These are phyloP conservation scores for Eudasyphora cyanicolor DNA, from an alignment of 2,888 invertebrate genomes.

Conservation along the genomic window DNA sequence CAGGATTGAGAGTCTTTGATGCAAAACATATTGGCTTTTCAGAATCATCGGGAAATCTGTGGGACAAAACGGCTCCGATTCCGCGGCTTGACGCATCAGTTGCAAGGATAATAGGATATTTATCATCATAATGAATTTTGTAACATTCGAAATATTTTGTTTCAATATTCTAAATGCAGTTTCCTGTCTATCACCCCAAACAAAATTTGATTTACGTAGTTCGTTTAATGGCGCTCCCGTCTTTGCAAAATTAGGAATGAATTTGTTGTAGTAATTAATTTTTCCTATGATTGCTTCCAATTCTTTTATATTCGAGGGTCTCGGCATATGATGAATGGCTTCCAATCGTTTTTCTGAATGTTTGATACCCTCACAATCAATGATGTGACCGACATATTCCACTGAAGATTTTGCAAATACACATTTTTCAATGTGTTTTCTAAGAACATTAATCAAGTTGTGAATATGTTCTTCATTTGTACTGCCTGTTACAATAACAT, in stretches of 20 bases:
- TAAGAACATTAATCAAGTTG: constrained; percentile 40
- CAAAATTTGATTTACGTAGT: constrained; percentile 31
- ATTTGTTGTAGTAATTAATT: constrained; percentile 61
- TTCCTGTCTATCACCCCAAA: constrained; percentile 40
- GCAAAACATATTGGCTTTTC: constrained; percentile 57
- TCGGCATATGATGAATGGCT: constrained; percentile 51
- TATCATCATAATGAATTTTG: constrained; percentile 55
- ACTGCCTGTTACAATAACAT: no score
- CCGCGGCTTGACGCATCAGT: constrained; percentile 52
- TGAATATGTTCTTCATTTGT: no score
- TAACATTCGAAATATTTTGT: constrained; percentile 42
- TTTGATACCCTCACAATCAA: constrained; percentile 43
- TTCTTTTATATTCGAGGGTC: constrained; percentile 50
- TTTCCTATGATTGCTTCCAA: constrained; percentile 57
- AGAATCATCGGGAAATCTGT: constrained; percentile 40
- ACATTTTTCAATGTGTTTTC: constrained; percentile 50
- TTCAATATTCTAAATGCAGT: constrained; percentile 29
- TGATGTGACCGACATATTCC: constrained; percentile 61
- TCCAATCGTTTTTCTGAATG: constrained; percentile 50
- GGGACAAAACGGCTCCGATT: constrained; percentile 54
- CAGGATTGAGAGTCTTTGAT: constrained; percentile 58
- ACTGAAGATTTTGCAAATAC: constrained; percentile 51
- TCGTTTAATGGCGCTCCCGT: constrained; percentile 56
- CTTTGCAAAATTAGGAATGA: constrained; percentile 54
- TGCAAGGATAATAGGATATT: constrained; percentile 46